A percentile compares a stretch with the other conserved stretches of the same genome.
These are phyloP conservation scores for Globia sparganii DNA, from an alignment of 2,888 invertebrate genomes.

Conservation along the genomic window DNA sequence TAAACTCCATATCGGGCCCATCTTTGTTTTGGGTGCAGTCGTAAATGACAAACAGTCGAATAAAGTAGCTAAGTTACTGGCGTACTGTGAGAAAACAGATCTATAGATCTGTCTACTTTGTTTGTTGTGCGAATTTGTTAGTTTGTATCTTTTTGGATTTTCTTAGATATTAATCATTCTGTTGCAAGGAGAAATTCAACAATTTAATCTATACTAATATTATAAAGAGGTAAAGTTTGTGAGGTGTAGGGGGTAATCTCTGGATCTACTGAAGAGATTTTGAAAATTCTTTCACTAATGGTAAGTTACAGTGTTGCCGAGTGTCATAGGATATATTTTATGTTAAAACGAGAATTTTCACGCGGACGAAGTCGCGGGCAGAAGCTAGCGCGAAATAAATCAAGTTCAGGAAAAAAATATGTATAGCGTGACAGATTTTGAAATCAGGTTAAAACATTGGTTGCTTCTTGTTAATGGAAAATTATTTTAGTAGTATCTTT, in stretches of 20 bases:
- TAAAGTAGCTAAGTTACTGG: slow-evolving; percentile 51
- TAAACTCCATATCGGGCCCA: slow-evolving; percentile 54
- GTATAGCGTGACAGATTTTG: background rate
- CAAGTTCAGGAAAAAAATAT: background rate
- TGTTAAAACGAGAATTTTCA: too few relatives aligned
- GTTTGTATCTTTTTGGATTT: background rate
- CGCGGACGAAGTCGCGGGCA: too few relatives aligned
- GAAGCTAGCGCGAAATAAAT: background rate
- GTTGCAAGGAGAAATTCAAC: background rate
- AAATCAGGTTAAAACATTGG: background rate
- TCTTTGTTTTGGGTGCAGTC: slow-evolving; percentile 52
- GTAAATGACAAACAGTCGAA: slow-evolving; percentile 55
- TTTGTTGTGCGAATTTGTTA: slow-evolving; percentile 14
- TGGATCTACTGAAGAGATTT: too few relatives aligned
- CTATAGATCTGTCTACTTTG: slow-evolving; percentile 35
- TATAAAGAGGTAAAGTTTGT: too few relatives aligned
- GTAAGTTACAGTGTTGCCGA: too few relatives aligned
- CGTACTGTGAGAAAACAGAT: slow-evolving; percentile 41
- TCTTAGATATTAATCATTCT: background rate
- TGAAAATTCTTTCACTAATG: too few relatives aligned
- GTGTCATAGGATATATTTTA: too few relatives aligned
- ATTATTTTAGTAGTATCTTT: background rate
- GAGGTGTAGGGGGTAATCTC: too few relatives aligned
- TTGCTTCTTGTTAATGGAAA: background rate
- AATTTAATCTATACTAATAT: too few relatives aligned